Conservation (phyloP, 2,888 invertebrate genomes). For the Biston betularia region DNA sequence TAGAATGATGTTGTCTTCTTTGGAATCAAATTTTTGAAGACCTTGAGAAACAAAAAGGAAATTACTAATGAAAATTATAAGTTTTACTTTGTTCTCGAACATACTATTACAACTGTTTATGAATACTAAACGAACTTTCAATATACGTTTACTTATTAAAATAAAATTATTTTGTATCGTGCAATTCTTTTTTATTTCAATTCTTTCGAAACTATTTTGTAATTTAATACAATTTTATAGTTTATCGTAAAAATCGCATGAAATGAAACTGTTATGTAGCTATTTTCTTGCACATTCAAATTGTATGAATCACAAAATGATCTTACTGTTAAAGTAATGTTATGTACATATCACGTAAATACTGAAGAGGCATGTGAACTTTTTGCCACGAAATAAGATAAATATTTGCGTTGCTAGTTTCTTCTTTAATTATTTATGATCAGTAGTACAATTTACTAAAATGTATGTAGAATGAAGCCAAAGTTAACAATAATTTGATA, state of each 20-base stretch:
- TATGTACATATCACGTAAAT: neutral
- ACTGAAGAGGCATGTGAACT: neutral
- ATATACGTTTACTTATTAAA: neutral
- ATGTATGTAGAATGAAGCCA: too few species aligned
- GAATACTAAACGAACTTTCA: neutral
- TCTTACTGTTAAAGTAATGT: neutral
- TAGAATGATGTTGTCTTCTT: slow-evolving; percentile 3
- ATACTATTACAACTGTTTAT: neutral
- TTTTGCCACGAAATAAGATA: neutral
- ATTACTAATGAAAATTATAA: neutral
- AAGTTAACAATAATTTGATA: neutral
- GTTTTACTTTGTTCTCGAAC: slow-evolving; percentile 2
- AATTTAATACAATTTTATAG: slow-evolving; percentile 1
- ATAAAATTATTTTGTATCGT: neutral
- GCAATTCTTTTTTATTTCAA: neutral
- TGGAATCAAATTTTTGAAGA: neutral
- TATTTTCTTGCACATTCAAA: neutral
- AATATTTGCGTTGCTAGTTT: neutral
- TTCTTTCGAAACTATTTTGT: neutral
- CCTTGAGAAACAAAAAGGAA: neutral
- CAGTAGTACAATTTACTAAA: too few species aligned
- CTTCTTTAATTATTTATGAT: neutral
- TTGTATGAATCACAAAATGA: neutral
- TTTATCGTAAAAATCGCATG: neutral
- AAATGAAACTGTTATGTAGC: neutral